Conservation (phyloP, 2,113 vertebrate genomes). For the Oreotrochilus melanogaster region DNA sequence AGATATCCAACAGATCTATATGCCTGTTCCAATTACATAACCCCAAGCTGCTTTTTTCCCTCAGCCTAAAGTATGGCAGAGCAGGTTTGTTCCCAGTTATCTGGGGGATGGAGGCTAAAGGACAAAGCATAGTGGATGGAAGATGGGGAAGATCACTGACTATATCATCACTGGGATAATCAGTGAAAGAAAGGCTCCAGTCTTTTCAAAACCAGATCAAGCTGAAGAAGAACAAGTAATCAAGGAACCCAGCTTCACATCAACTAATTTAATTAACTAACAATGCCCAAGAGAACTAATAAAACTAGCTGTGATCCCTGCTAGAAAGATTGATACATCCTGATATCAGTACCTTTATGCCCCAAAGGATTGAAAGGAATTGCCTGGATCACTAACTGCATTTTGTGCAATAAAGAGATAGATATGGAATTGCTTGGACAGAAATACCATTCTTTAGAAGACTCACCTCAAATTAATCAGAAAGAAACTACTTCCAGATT, state of each 20-base stretch:
- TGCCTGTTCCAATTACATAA: background rate
- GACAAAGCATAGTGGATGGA: background rate
- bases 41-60: background rate
- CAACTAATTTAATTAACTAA: background rate
- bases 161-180: background rate
- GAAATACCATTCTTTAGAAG: background rate
- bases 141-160: background rate
- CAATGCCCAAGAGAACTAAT: background rate
- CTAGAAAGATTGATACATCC: background rate
- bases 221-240: background rate
- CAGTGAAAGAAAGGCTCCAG: background rate
- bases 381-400: background rate
- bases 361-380: background rate
- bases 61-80: background rate
- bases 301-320: background rate
- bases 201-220: background rate
- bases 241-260: background rate
- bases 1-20: background rate
- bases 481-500: background rate
- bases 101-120: background rate
- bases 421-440: background rate
- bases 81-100: background rate
- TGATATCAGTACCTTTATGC: background rate
- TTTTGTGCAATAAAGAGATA: background rate
- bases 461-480: background rate